Percentiles rank a stretch among this genome's conserved stretches.
These are phyloP conservation scores for Acromyrmex heyeri DNA, from an alignment of 1,140 invertebrate species.

Conservation along the genomic window DNA sequence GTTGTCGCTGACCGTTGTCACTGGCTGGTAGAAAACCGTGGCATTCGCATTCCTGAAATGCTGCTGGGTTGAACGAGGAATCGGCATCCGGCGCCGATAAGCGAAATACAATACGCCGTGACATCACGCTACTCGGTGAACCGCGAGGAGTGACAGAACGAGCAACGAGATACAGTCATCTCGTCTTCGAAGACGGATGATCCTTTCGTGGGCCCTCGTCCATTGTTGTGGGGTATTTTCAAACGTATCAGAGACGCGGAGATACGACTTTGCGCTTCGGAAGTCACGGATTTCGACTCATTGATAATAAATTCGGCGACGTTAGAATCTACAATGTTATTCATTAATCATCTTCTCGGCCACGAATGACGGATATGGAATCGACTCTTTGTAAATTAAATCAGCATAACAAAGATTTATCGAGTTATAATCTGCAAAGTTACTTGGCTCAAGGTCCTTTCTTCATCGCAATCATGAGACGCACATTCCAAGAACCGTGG, in stretches of 20 bases:
- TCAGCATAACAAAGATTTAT: not conserved
- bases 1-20: slow-evolving; percentile 37
- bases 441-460: not conserved
- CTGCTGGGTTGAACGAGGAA: slow-evolving; percentile 75
- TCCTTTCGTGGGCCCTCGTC: not conserved
- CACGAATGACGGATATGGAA: not conserved
- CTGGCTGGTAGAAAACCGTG: slow-evolving; percentile 57
- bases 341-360: not conserved
- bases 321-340: not conserved
- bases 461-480: not conserved
- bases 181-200: slow-evolving; percentile 51
- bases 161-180: slow-evolving; percentile 47
- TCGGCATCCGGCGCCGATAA: slow-evolving; percentile 79
- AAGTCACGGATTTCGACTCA: not conserved
- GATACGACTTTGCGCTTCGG: not conserved
- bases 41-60: slow-evolving; percentile 81
- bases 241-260: not conserved
- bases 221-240: not conserved
- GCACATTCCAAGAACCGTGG: slow-evolving; percentile 22
- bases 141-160: slow-evolving; percentile 29
- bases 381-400: not conserved
- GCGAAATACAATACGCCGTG: slow-evolving; percentile 82
- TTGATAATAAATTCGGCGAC: not conserved
- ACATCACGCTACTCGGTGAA: slow-evolving; percentile 75
- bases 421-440: not conserved